phyloP scores from a whole-genome alignment of 2,888 invertebrate genomes.

The Andrena hattorfiana region DNA sequence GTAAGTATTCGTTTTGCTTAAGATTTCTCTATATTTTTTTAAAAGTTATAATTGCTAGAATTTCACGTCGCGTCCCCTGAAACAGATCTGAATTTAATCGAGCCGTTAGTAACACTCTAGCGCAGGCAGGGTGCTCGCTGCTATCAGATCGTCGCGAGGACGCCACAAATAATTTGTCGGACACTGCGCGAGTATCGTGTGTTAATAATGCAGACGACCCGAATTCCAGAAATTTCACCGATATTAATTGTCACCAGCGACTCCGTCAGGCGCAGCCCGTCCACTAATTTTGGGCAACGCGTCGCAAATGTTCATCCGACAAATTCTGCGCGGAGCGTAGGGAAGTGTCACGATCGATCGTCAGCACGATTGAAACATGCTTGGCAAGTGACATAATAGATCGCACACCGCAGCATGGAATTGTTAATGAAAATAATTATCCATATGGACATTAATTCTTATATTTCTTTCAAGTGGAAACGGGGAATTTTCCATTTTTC shows the following conservation, averaged over 20 bases:
- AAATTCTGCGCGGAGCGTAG: slow-evolving; percentile 2
- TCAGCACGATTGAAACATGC: neutral
- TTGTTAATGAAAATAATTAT: neutral
- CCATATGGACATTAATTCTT: too few relatives aligned
- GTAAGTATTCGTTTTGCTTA: too few relatives aligned
- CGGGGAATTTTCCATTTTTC: too few relatives aligned
- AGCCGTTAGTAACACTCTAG: neutral
- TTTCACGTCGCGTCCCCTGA: too few relatives aligned
- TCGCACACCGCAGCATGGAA: too few relatives aligned
- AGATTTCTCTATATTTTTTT: too few relatives aligned
- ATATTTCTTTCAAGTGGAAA: too few relatives aligned
- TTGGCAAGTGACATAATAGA: neutral
- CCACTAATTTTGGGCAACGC: slow-evolving; percentile 15
- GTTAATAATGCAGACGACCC: slow-evolving; percentile 12
- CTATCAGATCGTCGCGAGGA: neutral
- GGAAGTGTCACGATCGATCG: neutral
- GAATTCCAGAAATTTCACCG: slow-evolving; percentile 16
- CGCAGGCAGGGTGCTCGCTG: neutral
- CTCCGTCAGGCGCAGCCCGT: slow-evolving; percentile 13
- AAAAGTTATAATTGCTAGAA: too few relatives aligned
- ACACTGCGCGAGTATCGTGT: slow-evolving; percentile 7
- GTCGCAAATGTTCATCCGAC: slow-evolving; percentile 3
- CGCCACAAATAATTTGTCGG: slow-evolving; percentile 18
- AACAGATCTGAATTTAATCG: neutral
- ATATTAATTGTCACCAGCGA: slow-evolving; percentile 20